A percentile compares a stretch with the other conserved stretches of the same genome.
Evolutionary conservation across 2,113 vertebrate genomes (phyloP).

Genomic region (Strix uralensis): DNA sequence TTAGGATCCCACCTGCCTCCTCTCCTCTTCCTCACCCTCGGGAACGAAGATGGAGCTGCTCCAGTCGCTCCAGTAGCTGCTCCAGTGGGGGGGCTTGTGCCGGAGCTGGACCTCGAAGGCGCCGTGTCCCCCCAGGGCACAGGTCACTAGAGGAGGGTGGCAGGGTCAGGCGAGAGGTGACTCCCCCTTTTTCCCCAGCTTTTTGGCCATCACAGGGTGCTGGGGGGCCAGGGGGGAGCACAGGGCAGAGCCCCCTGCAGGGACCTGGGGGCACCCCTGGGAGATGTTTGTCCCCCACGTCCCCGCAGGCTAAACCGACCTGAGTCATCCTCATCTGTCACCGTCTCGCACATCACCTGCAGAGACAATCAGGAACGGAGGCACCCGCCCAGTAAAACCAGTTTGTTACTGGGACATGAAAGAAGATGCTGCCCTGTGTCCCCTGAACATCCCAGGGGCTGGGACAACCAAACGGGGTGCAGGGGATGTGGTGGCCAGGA

Average conservation of each 20-base stretch:
- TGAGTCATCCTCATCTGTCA: neutral
- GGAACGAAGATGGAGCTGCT: constrained; percentile 66
- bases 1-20: neutral
- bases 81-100: neutral
- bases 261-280: neutral
- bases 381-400: neutral
- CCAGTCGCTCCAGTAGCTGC: constrained; percentile 75
- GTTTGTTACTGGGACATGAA: neutral
- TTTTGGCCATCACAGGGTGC: neutral
- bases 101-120: constrained; percentile 69
- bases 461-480: neutral
- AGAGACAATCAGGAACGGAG: rapidly evolving
- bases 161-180: neutral
- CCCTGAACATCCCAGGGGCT: neutral
- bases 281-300: neutral
- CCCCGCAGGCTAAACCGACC: neutral
- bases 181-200: neutral
- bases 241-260: neutral
- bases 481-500: too few relatives aligned
- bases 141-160: constrained; percentile 49
- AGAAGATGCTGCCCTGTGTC: neutral
- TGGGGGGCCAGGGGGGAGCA: rapidly evolving
- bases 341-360: constrained; percentile 47
- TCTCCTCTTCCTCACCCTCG: constrained; percentile 46
- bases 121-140: neutral